Evolutionary conservation across 2,113 vertebrate species (phyloP).

Genomic region (Cynocephalus volans): DNA sequence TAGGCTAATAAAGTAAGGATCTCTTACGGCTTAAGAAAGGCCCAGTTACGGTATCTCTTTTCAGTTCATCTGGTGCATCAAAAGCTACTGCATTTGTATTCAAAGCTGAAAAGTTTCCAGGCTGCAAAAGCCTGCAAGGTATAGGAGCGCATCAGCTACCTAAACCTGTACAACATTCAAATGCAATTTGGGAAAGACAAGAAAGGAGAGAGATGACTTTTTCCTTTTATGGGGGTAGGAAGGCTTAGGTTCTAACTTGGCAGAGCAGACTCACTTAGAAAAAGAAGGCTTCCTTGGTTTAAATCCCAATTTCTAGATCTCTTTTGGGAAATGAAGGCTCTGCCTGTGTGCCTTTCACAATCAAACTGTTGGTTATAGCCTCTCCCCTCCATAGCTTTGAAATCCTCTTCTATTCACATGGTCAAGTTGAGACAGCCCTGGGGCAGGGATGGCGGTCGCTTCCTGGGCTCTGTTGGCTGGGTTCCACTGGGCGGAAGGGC

Average conservation of each 20-base stretch:
- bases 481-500: constrained; percentile 71
- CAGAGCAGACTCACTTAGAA: constrained; percentile 73
- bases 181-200: constrained; percentile 82
- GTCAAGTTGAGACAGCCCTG: constrained; percentile 71
- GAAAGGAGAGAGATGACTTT: constrained; percentile 73
- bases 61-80: constrained; percentile 74
- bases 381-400: constrained; percentile 80
- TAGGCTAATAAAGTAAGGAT: constrained; percentile 58
- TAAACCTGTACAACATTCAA: constrained; percentile 72
- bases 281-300: constrained; percentile 73
- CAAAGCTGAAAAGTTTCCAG: constrained; percentile 67
- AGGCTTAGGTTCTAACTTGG: constrained; percentile 68
- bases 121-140: background rate
- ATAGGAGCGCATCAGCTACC: constrained; percentile 64
- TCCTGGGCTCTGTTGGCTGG: constrained; percentile 74
- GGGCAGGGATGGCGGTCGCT: constrained; percentile 69
- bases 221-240: constrained; percentile 82
- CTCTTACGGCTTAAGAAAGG: constrained; percentile 65
- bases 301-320: constrained; percentile 72
- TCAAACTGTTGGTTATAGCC: constrained; percentile 76
- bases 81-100: constrained; percentile 84
- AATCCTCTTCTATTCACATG: constrained; percentile 80
- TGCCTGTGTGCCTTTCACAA: constrained; percentile 83
- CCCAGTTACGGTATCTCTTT: constrained; percentile 69
- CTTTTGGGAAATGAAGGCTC: constrained; percentile 79